A percentile compares a stretch with the other conserved stretches of the same genome.
These are phyloP conservation scores for Corvus cornix DNA, from an alignment of 2,113 vertebrate species.

Conservation along the genomic window DNA sequence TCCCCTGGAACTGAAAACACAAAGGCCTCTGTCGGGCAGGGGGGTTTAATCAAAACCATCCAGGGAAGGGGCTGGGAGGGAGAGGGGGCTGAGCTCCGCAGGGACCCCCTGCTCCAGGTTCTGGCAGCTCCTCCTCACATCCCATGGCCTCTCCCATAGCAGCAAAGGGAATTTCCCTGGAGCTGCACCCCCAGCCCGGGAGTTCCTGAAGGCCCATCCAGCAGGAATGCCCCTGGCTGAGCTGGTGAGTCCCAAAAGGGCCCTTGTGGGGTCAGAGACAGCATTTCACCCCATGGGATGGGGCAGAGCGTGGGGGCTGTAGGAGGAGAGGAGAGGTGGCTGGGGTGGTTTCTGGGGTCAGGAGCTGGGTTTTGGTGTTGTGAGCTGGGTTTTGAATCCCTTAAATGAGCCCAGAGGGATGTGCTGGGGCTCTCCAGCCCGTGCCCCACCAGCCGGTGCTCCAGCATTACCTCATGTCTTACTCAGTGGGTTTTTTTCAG, in stretches of 20 bases:
- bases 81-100: neutral
- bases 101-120: neutral
- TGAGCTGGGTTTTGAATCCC: neutral
- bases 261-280: neutral
- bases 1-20: neutral
- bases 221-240: neutral
- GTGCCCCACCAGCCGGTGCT: neutral
- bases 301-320: rapidly evolving
- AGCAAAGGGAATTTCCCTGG: neutral
- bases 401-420: neutral
- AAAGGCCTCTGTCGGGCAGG: neutral
- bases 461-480: neutral
- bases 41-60: neutral
- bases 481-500: neutral
- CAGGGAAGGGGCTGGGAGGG: neutral
- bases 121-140: neutral
- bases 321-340: too few species aligned
- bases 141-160: neutral
- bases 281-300: neutral
- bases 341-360: too few species aligned
- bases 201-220: neutral
- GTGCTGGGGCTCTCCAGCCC: neutral
- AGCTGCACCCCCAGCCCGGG: neutral
- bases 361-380: too few species aligned
- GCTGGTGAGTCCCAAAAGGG: neutral